These are phyloP conservation scores for Pimpla rufipes DNA, from an alignment of 2,888 invertebrate genomes.

Conservation along the genomic window DNA sequence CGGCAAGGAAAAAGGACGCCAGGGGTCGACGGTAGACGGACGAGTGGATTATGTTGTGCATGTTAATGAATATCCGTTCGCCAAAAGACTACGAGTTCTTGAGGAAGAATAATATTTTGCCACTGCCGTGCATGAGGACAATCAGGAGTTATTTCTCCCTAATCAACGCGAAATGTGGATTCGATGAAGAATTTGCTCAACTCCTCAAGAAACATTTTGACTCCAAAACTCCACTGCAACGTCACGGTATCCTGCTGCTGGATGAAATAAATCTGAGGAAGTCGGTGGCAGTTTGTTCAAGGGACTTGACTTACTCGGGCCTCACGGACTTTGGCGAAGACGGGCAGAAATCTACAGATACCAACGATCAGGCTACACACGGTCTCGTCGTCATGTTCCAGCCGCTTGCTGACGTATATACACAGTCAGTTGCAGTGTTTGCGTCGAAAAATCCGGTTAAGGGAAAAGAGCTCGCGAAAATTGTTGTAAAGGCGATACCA, in stretches of 20 bases:
- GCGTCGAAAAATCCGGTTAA: constrained; percentile 39
- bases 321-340: constrained; percentile 35
- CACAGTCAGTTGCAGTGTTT: constrained; percentile 46
- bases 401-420: constrained; percentile 45
- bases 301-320: constrained; percentile 17
- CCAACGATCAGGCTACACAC: constrained; percentile 22
- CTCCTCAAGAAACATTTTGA: constrained; percentile 59
- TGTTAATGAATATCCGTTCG: constrained; percentile 32
- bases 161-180: constrained; percentile 62
- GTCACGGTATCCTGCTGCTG: constrained; percentile 18
- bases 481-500: constrained; percentile 32
- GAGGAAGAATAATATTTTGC: constrained; percentile 64
- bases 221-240: constrained; percentile 31
- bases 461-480: constrained; percentile 43
- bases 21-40: background rate
- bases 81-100: constrained; percentile 72
- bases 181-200: constrained; percentile 59
- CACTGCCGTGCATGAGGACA: constrained; percentile 67
- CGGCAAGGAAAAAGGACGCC: background rate
- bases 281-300: constrained; percentile 10
- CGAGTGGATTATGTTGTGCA: background rate
- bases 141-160: constrained; percentile 65
- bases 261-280: constrained; percentile 29
- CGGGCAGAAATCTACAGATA: constrained; percentile 20
- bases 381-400: constrained; percentile 60